Evolutionary conservation across 1,140 invertebrate species (phyloP), one percentile per base, ranked within the genome.

Genomic region (Zaprionus davidi): DNA sequence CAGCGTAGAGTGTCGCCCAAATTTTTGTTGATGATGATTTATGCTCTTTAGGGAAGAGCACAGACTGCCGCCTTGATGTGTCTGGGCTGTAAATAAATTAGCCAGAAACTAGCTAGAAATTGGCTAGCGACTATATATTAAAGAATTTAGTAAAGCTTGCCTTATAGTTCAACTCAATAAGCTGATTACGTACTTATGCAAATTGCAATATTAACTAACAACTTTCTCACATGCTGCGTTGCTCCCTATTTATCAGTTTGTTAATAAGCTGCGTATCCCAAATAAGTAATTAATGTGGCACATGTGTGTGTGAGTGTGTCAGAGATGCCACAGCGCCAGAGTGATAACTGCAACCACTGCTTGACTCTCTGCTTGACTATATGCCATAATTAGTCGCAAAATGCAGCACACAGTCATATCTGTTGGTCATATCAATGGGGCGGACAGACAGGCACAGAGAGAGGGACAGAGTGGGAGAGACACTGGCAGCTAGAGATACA

Each of bases 361-460:
- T 34, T 34, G 9, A 34, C 2, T 31, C 31, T 0, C 9, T 28
- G 28, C 28, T 31, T 31, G 28, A 31, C 28, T 7, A 64, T 36
- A 74, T 26, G 73, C 34, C 67, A 71, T 59, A 78, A 60, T 65
- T 69, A 76, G 65, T 41, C n/a, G 22, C 24, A 20, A 28, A 69
- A 62, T 63, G 56, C 58, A 51, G 38, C 22, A 22, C 13, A 71
- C 65, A 65, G 53, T 55, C 44, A 66, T 74, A 46, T 60, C 56
- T 36, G 26, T n/a, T 56, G 12, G 20, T 1, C 41, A 56, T 12
- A 15, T 15, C 31, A 34, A 34, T 34, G 9, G 0, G 31, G 15
- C 15, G 41, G 12, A 41, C 5, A 41, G 38, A 51, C 79, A 84
- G 58, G 44, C 59, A 56, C 28, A 7, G 28, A 9, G 70, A 44